Base-by-base conservation (phyloP, 1,140 invertebrate genomes). In the Bombus consobrinus region DNA sequence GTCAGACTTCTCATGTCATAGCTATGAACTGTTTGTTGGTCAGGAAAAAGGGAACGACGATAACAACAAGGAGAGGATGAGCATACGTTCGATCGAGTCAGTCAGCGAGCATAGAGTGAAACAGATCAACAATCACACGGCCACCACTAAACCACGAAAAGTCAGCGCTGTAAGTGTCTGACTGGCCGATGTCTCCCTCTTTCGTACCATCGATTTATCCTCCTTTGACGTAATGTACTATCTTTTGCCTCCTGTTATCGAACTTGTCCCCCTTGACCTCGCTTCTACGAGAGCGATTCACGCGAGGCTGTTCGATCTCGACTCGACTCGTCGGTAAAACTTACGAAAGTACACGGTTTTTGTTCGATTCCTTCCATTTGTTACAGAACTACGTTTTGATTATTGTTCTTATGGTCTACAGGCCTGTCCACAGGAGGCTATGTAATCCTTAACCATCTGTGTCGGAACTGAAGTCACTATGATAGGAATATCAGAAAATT, bases 31-130 rank as follows among this genome's bases (percentile, higher is more conserved):
- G 74, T 98, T 98, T 95, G 97, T 98, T 76, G 97, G 97, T 85
- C 97, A 98, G 93, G 98, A 98, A 90, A 98, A 97, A 90, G 97
- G 97, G 88, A 97, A 97, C 94, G 97, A 97, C 90, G 97, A 98
- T 93, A 97, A 97, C 95, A 98, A 98, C 96, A 97, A 98, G 93
- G 98, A 99, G 94, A 97, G 97, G 94, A 98, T 98, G 97, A 98
- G 98, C 95, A 97, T 98, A 81, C 96, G 97, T 93, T 98, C 98
- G 93, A 96, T 97, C 91, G 98, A 98, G 94, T 98, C 98, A 93
- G 96, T 98, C 95, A 98, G 97, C 96, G 98, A 98, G 94, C 97
- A 98, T 94, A 97, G 97, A 96, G 95, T 96, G 85, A 95, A 95
- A 82, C 95, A 94, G 87, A 94, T 94, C 87, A 95, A 95, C 92